Conservation (phyloP, 2,888 invertebrate species). For the Brachylomia viminalis region DNA sequence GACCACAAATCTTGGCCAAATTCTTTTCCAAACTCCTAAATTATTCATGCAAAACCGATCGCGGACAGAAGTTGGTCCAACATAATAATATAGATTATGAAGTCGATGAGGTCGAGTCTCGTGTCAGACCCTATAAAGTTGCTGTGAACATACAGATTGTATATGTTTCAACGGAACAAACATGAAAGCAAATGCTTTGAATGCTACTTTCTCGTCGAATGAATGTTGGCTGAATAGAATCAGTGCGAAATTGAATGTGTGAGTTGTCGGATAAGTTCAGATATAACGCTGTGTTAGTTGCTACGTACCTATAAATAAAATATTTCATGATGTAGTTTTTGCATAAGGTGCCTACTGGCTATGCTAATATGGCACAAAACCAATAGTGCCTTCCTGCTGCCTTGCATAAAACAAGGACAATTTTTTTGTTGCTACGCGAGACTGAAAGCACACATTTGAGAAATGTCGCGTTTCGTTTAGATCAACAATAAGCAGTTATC, state of each 20-base stretch:
- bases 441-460: not conserved
- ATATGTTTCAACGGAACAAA: constrained; percentile 17
- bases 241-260: not conserved
- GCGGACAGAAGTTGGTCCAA: constrained; percentile 14
- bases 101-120: constrained; percentile 18
- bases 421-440: too few species aligned
- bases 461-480: not conserved
- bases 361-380: not conserved
- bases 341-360: not conserved
- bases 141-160: constrained; percentile 38
- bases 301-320: not conserved
- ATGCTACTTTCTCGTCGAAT: not conserved
- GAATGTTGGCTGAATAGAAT: not conserved
- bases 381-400: too few species aligned
- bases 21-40: constrained; percentile 19
- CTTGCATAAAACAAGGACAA: not conserved
- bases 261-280: not conserved
- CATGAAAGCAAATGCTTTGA: constrained; percentile 34
- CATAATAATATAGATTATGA: constrained; percentile 30
- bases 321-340: not conserved
- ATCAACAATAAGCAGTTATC: not conserved
- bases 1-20: constrained; percentile 16
- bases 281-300: not conserved
- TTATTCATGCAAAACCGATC: constrained; percentile 25
- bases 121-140: constrained; percentile 21